Percentiles rank a stretch among this genome's conserved stretches.
Evolutionary conservation across 2,113 vertebrate genomes (phyloP).

Genomic region (Pseudorhombus dupliciocellatus): DNA sequence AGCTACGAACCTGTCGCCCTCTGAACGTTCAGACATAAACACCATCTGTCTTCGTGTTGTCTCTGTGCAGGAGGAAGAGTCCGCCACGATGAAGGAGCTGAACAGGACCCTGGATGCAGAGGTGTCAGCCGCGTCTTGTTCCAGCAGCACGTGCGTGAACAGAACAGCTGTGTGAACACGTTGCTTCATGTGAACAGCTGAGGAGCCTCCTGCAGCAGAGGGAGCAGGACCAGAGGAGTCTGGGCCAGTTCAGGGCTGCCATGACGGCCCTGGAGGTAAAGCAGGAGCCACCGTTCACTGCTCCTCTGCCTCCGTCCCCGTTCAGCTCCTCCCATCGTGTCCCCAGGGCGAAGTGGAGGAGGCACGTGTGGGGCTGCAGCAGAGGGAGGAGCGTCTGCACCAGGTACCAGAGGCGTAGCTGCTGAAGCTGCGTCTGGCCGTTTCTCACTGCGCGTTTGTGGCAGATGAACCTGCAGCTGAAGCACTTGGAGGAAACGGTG

Average conservation of each 20-base stretch:
- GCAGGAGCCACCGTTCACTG: background rate
- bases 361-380: conserved; percentile 51
- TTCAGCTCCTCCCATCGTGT: conserved; percentile 5
- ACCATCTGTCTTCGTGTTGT: background rate
- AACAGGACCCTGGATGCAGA: conserved; percentile 52
- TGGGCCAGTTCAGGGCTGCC: conserved; percentile 24
- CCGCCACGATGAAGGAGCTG: conserved; percentile 20
- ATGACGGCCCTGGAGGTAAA: conserved; percentile 54
- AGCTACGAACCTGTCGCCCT: background rate
- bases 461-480: conserved; percentile 50
- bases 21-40: too few species aligned
- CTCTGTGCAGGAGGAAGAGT: conserved; percentile 59
- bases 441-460: background rate
- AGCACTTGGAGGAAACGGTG: conserved; percentile 31
- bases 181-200: conserved; percentile 40
- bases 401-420: conserved; percentile 44
- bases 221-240: conserved; percentile 34
- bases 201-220: conserved; percentile 29
- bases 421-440: background rate
- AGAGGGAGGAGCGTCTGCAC: conserved; percentile 53
- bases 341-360: conserved; percentile 51
- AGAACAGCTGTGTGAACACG: too few species aligned
- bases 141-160: background rate
- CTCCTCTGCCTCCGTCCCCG: background rate
- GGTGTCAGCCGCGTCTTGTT: too few species aligned